Conservation (phyloP, 2,888 invertebrate species). For the Sphaerophoria rueppellii region DNA sequence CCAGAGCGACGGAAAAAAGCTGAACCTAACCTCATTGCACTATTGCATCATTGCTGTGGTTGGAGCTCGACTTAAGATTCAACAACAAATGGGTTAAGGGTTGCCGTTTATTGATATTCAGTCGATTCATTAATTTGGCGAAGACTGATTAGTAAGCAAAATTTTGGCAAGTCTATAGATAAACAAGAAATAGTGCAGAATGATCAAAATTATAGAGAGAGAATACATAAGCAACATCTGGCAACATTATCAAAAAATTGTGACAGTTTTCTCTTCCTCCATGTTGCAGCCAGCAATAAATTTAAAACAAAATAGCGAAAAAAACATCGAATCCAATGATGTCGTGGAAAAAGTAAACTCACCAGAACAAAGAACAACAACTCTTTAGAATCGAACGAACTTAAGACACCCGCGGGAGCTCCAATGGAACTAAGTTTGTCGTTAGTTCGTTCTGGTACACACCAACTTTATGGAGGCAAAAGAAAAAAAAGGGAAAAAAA, state of each 20-base stretch:
- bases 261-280: conserved; percentile 43
- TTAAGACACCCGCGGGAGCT: conserved; percentile 31
- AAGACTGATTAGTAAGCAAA: no score
- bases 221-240: background rate
- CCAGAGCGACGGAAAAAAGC: conserved; percentile 6
- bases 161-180: no score
- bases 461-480: background rate
- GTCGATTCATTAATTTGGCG: background rate
- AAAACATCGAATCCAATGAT: conserved; percentile 28
- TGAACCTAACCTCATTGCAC: conserved; percentile 55
- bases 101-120: background rate
- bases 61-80: conserved; percentile 45
- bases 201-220: no score
- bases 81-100: conserved; percentile 8
- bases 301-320: conserved; percentile 19
- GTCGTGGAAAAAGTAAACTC: conserved; percentile 54
- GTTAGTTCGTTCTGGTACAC: conserved; percentile 16
- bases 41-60: conserved; percentile 66
- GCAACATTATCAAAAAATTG: conserved; percentile 13
- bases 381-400: conserved; percentile 56
- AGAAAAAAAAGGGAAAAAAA: conserved; percentile 1
- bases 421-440: conserved; percentile 30
- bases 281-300: conserved; percentile 36
- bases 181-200: no score
- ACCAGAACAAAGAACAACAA: conserved; percentile 58